These are phyloP conservation scores for Lasioglossum zephyrum DNA, from an alignment of 2,888 invertebrate species.

Conservation along the genomic window DNA sequence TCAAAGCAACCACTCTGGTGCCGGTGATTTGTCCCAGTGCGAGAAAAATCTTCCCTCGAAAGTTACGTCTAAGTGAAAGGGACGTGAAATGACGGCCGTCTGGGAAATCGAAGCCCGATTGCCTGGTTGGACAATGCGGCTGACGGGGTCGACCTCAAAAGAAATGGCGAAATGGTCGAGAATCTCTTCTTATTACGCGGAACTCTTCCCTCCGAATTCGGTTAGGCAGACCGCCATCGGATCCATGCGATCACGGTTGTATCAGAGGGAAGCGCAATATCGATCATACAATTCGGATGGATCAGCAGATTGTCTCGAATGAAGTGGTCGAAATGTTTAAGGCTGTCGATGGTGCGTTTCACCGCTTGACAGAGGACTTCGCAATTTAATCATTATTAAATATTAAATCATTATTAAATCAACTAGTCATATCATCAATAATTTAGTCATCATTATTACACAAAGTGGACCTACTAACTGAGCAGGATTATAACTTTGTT, in stretches of 20 bases:
- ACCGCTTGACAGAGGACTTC: neutral
- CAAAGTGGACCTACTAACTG: too few relatives aligned
- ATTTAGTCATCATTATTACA: too few relatives aligned
- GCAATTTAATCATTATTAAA: neutral
- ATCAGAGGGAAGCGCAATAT: neutral
- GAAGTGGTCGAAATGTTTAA: neutral
- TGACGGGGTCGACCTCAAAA: slow-evolving; percentile 29
- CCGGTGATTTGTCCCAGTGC: slow-evolving; percentile 57
- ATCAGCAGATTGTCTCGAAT: slow-evolving; percentile 13
- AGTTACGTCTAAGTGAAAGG: slow-evolving; percentile 32
- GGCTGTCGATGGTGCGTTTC: neutral
- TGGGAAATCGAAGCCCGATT: slow-evolving; percentile 66
- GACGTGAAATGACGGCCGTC: slow-evolving; percentile 54
- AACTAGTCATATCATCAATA: too few relatives aligned
- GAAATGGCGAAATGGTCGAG: slow-evolving; percentile 38
- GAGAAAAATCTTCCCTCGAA: slow-evolving; percentile 55
- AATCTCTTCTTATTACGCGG: slow-evolving; percentile 39
- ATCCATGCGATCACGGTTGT: slow-evolving; percentile 14
- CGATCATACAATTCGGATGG: slow-evolving; percentile 4
- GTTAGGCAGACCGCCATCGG: slow-evolving; percentile 7
- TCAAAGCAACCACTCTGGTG: slow-evolving; percentile 29
- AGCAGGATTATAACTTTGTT: neutral
- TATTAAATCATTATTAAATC: too few relatives aligned
- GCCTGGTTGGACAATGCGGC: slow-evolving; percentile 66
- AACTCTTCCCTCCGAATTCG: slow-evolving; percentile 9